Evolutionary conservation across 2,888 invertebrate species (phyloP), one percentile per base, ranked within the genome.

Genomic region (Tiliacea citrago): DNA sequence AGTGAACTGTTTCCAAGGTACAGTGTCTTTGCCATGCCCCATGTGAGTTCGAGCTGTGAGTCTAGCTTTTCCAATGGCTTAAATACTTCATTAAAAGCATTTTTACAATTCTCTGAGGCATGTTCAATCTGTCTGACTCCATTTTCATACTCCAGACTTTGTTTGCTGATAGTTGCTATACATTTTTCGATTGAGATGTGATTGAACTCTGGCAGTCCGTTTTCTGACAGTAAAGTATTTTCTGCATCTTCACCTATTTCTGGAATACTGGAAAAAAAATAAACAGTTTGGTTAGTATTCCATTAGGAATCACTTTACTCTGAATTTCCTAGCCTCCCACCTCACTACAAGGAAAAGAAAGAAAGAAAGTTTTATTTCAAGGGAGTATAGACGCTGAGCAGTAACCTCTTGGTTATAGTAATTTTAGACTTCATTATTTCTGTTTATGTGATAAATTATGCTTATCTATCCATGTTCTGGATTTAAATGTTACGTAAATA

Each of bases 11-110:
- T 98, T 9, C 98, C 98, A 68, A 98, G 95, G 90, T 98, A 98
- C 18, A 99, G 93, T 7, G 98, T 97, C 93, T 99, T 99, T 0
- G 98, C 98, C 86, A 99, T 97, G 16, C 98, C 98, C 98, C 98
- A 99, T 7, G 98, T 98, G 67, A 98, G 97, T 90, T 98, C 98
- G 66, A 99, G 93, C 16, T 98, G 98, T 1, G 97, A 97, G 51
- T 97, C 97, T 2, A 98, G 92, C 86, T 97, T 97, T 91, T 99
- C 99, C 45, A 99, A 90, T 1, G 98, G 98, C 82, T 97, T 96
- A 79, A 99, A 97, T 66, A 98, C 95, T 88, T 98, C 97, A 51
- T 96, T 93, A 91, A 98, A 98, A 63, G 98, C 95, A 92, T 98
- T 97, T 85, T 96, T 95, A 69, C 97, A 95, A 61, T 96, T 91